Conservation (phyloP, 2,113 vertebrate species). For the Eublepharis macularius region DNA sequence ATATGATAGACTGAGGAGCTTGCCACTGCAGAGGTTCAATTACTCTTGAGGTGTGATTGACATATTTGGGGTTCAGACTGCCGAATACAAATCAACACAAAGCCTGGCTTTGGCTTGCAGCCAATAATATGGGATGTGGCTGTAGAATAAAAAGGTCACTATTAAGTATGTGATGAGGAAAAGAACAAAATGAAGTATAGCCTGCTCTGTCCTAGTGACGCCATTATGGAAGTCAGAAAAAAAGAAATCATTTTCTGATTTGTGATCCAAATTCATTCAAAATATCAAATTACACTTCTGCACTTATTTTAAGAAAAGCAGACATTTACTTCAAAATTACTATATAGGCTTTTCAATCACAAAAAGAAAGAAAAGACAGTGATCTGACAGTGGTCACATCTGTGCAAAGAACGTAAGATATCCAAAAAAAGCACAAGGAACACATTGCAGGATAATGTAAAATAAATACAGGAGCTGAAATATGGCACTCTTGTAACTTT, state of each 20-base stretch:
- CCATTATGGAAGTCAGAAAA: background rate
- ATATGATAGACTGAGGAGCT: background rate
- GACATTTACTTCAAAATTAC: conserved; percentile 82
- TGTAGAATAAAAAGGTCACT: background rate
- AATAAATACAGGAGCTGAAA: conserved; percentile 79
- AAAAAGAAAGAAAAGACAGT: conserved; percentile 78
- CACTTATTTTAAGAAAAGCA: conserved; percentile 75
- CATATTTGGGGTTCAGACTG: background rate
- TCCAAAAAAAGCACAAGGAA: conserved; percentile 73
- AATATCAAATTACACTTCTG: conserved; percentile 34
- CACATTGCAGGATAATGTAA: conserved; percentile 70
- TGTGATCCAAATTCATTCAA: background rate
- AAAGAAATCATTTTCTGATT: background rate
- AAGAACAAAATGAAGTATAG: background rate
- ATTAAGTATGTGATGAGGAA: background rate
- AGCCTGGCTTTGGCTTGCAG: background rate
- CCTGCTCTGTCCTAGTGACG: background rate
- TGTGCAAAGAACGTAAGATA: conserved; percentile 74
- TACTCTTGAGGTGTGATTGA: background rate
- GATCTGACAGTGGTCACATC: conserved; percentile 77
- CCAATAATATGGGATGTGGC: background rate
- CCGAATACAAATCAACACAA: background rate
- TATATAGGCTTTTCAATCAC: conserved; percentile 81
- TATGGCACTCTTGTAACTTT: conserved; percentile 72
- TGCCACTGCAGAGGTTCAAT: background rate